phyloP scores from a whole-genome alignment of 2,113 vertebrate species.

The Rhinogobius similis region DNA sequence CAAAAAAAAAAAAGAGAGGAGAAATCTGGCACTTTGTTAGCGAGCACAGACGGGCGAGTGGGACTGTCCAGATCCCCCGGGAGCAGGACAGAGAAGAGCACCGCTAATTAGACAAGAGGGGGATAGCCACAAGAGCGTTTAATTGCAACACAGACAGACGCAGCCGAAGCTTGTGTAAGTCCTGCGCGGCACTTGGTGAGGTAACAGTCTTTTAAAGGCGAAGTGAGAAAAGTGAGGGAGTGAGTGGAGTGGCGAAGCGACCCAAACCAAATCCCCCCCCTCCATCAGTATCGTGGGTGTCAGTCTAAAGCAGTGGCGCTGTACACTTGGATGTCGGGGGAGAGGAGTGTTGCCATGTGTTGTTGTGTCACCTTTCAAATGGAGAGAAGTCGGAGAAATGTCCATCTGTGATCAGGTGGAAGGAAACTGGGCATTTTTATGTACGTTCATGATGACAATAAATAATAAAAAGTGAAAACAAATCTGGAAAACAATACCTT shows the following conservation, averaged over 20 bases:
- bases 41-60: conserved; percentile 74
- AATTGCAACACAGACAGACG: conserved; percentile 72
- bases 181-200: conserved; percentile 77
- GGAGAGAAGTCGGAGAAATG: conserved; percentile 36
- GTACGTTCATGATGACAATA: not conserved
- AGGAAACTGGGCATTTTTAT: not conserved
- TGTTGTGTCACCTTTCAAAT: conserved; percentile 61
- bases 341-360: conserved; percentile 56
- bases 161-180: conserved; percentile 62
- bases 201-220: conserved; percentile 83
- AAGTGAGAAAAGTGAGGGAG: conserved; percentile 72
- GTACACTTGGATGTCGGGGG: conserved; percentile 71
- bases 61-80: conserved; percentile 64
- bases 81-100: conserved; percentile 63
- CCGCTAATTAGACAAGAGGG: conserved; percentile 77
- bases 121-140: conserved; percentile 61
- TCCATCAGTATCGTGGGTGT: conserved; percentile 37
- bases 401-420: conserved; percentile 61
- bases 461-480: too few relatives aligned
- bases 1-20: not conserved
- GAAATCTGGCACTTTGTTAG: conserved; percentile 76
- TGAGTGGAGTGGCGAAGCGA: conserved; percentile 41
- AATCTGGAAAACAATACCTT: too few relatives aligned
- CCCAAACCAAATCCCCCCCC: not conserved
- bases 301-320: conserved; percentile 53